Conservation (phyloP, 2,113 vertebrate genomes). For the Micronycteris hirsuta region DNA sequence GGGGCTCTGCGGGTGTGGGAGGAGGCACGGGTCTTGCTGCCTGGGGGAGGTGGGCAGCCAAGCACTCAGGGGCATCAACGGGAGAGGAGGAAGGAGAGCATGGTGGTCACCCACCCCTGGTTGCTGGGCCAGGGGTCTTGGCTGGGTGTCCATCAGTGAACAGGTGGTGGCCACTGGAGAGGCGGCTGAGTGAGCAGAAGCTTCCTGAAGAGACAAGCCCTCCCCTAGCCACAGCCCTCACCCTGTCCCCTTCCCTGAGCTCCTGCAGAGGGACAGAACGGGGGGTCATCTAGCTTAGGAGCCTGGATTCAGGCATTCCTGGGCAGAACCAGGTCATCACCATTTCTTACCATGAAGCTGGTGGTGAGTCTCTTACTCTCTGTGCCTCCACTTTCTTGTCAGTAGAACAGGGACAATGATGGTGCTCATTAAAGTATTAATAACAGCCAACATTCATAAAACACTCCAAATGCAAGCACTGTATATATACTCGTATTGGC, state of each 20-base stretch:
- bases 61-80: background rate
- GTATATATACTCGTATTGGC: background rate
- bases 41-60: background rate
- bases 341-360: background rate
- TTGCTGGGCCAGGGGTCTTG: background rate
- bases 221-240: background rate
- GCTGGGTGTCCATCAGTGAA: background rate
- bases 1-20: background rate
- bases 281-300: background rate
- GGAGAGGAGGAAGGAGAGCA: background rate
- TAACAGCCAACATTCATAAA: background rate
- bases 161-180: background rate
- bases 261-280: accelerated
- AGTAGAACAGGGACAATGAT: background rate
- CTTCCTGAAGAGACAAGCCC: background rate
- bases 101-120: background rate
- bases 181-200: background rate
- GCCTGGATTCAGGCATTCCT: background rate
- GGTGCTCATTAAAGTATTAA: background rate
- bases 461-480: background rate
- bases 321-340: background rate
- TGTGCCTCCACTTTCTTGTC: background rate
- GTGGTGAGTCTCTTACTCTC: background rate
- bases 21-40: background rate
- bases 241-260: background rate